Conservation (phyloP, 2,113 vertebrate species). For the Petromus typicus region DNA sequence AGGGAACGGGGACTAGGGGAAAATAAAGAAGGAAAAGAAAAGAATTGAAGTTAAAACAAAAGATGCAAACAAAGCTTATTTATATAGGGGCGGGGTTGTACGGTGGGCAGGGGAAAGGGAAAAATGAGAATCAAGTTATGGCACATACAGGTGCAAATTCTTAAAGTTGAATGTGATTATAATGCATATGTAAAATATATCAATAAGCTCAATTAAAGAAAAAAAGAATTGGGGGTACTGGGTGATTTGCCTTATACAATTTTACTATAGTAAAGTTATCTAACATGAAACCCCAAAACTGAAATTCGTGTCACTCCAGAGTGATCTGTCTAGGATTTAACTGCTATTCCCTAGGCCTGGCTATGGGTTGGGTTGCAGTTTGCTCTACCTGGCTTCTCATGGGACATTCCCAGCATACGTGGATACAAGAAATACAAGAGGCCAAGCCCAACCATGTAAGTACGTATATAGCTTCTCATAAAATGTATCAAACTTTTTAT, state of each 20-base stretch:
- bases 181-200: too few species aligned
- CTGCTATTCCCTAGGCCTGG: background rate
- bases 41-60: too few species aligned
- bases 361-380: background rate
- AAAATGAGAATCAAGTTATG: too few species aligned
- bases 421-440: background rate
- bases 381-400: background rate
- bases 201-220: background rate
- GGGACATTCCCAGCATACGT: background rate
- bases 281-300: conserved; percentile 9
- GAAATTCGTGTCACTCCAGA: background rate
- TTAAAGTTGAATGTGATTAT: too few species aligned
- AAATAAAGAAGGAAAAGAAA: too few species aligned
- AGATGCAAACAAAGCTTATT: too few species aligned
- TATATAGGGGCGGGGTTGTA: too few species aligned
- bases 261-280: background rate
- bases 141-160: too few species aligned
- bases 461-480: background rate
- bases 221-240: background rate
- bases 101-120: too few species aligned
- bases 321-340: background rate
- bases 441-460: background rate
- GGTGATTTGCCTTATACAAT: background rate
- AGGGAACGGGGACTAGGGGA: too few species aligned
- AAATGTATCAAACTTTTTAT: conserved; percentile 27